Percentiles rank a stretch among this genome's conserved stretches.
Conservation (phyloP, 2,113 vertebrate genomes). For the Maccullochella peelii region DNA sequence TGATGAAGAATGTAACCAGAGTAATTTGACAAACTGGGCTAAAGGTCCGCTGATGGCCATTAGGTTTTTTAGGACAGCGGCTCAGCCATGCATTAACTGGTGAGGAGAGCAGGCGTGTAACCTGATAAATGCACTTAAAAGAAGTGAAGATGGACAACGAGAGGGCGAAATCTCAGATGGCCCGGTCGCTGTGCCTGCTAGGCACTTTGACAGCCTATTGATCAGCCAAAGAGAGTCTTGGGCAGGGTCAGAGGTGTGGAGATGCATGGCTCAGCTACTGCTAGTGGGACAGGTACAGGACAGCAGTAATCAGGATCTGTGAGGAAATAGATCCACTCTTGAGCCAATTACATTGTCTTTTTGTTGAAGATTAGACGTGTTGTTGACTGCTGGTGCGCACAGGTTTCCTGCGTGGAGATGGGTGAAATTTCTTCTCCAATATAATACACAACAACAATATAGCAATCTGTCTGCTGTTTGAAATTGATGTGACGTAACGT, state of each 20-base stretch:
- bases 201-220: conserved; percentile 82
- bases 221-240: conserved; percentile 71
- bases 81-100: conserved; percentile 72
- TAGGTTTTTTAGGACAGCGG: conserved; percentile 69
- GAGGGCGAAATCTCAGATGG: conserved; percentile 77
- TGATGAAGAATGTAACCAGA: conserved; percentile 57
- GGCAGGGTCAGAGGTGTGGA: conserved; percentile 73
- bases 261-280: conserved; percentile 59
- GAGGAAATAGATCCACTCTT: conserved; percentile 54
- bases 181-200: conserved; percentile 65
- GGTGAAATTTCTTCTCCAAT: conserved; percentile 32
- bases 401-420: conserved; percentile 15
- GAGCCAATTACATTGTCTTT: conserved; percentile 36
- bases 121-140: conserved; percentile 84
- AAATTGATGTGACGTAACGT: conserved; percentile 73
- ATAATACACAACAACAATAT: conserved; percentile 57
- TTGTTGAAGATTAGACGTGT: conserved; percentile 43
- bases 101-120: conserved; percentile 71
- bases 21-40: conserved; percentile 67
- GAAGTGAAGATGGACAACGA: conserved; percentile 77
- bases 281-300: conserved; percentile 62
- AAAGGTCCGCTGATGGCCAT: conserved; percentile 69
- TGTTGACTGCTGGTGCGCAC: conserved; percentile 50
- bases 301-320: conserved; percentile 51
- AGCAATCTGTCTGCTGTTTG: conserved; percentile 45